These are phyloP conservation scores for Diarsia dahlii DNA, from an alignment of 2,888 invertebrate genomes.

Conservation along the genomic window DNA sequence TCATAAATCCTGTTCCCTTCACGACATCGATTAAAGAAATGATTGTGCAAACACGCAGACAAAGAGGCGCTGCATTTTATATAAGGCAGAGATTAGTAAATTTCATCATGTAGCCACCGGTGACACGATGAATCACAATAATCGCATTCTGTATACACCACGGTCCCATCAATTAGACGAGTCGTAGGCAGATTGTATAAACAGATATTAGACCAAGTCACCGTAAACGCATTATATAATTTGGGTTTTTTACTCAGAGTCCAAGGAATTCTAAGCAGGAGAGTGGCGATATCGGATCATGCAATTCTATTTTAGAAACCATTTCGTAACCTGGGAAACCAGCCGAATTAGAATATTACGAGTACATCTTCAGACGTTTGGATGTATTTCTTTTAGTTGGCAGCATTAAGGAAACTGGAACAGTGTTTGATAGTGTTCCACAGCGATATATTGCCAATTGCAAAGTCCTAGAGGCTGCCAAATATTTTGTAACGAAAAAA, in stretches of 20 bases:
- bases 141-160: constrained; percentile 68
- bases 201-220: constrained; percentile 71
- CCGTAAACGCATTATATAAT: constrained; percentile 72
- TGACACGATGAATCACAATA: constrained; percentile 72
- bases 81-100: constrained; percentile 66
- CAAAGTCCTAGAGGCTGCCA: constrained; percentile 55
- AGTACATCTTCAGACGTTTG: constrained; percentile 34
- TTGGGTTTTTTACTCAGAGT: constrained; percentile 70
- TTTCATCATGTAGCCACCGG: constrained; percentile 63
- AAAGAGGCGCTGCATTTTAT: constrained; percentile 65
- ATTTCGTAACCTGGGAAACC: constrained; percentile 61
- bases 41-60: constrained; percentile 66
- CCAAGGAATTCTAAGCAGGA: constrained; percentile 63
- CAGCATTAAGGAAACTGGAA: constrained; percentile 55
- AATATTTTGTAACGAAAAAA: constrained; percentile 55
- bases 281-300: constrained; percentile 59
- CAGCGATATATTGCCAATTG: constrained; percentile 54
- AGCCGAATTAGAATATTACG: constrained; percentile 53
- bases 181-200: constrained; percentile 73
- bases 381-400: constrained; percentile 51
- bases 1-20: constrained; percentile 67
- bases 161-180: constrained; percentile 76
- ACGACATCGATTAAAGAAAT: constrained; percentile 67
- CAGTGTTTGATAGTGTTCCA: constrained; percentile 48
- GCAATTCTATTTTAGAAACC: constrained; percentile 57